Evolutionary conservation across 92 coral and sea anemone genomes (phyloP), one percentile per base, ranked within the genome.

Genomic region (Epizoanthus fatuus): DNA sequence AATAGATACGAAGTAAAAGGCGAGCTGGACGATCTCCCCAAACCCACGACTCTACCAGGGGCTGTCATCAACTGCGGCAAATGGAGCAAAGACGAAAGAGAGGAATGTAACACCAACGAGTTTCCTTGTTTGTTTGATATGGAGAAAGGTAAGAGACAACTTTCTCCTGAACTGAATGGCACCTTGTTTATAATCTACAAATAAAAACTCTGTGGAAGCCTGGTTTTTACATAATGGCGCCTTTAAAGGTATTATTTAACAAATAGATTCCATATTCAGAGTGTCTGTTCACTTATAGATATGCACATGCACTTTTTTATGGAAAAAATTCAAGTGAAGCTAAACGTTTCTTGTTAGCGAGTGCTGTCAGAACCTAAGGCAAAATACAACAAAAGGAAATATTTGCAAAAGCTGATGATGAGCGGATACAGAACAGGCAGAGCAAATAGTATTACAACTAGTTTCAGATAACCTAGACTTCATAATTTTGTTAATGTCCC

Each of bases 101-200:
- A 81, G 15, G 90, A 90, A 42, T 97, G 99, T 47, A 80, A 95
- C 58, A 96, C 97, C 11, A 87, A 85, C 58, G 79, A 68, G 39
- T 97, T 92, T 15, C 99, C 99, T 10, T 97, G 99, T 63, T 71
- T 97, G 76, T 97, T 95, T 65, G 93, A 97, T 63, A 80, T 97
- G 44, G 71, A 92, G 29, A 64, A 87, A 77, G 99, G 99, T 94
- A 74, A 42, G 78, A 55, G 14, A 51, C 14, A 15, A 66, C 32
- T 4, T 15, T 32, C 15, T 55, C 54, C 13, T 64, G 12, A 22
- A 17, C 35, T 29, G 35, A 29, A 53, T 17, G 10, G 32, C 20
- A 17, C 73, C 32, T 15, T 7, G 4, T 57, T 54, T 37, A 20
- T 7, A 17, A 17, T 44, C 80, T 74, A 53, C 22, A 4, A n/a